Base-by-base conservation (phyloP, 2,113 vertebrate species). In the Condylura cristata region DNA sequence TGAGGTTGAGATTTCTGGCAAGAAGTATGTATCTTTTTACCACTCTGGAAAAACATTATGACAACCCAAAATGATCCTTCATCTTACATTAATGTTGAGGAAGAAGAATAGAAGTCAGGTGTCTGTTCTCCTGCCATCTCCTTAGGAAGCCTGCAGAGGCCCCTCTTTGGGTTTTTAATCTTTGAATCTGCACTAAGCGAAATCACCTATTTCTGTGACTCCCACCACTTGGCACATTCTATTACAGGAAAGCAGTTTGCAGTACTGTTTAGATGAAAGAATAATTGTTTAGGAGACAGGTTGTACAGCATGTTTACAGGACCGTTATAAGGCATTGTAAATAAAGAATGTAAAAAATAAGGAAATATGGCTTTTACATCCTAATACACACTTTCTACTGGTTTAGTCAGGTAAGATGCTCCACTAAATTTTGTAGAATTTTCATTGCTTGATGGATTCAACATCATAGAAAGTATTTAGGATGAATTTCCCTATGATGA, bases 301-400 rank as follows among this genome's bases (percentile, higher is more conserved):
- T 6, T 72, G 10, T 30, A 70, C 39, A 65, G n/a, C 1, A 22
- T 4, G 37, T n/a, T 76, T 71, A 79, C 0, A 56, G 71, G 22
- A n/a, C 3, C n/a, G 89, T 8, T 24, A 83, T 34, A 70, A 86
- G n/a, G 58, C 53, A 56, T 79, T 72, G 56, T 83, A 46, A 89
- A 3, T 14, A 56, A 22, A 65, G 53, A 86, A 86, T 24, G 32
- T 61, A 22, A 60, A 60, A 82, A 74, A 48, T 24, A 18, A 34
- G 34, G 26, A 76, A 6, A 60, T 22, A 80, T 0, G 51, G 20
- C 8, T 53, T 46, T 83, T 76, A n/a, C 24, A 44, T 87, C 39
- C n/a, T 80, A 63, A 79, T 24, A 12, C 63, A 81, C 22, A 75
- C 24, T 30, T 81, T 34, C 24, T 74, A 63, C 5, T 6, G 5